Conservation (phyloP, 2,113 vertebrate species). For the Poecilia latipinna region DNA sequence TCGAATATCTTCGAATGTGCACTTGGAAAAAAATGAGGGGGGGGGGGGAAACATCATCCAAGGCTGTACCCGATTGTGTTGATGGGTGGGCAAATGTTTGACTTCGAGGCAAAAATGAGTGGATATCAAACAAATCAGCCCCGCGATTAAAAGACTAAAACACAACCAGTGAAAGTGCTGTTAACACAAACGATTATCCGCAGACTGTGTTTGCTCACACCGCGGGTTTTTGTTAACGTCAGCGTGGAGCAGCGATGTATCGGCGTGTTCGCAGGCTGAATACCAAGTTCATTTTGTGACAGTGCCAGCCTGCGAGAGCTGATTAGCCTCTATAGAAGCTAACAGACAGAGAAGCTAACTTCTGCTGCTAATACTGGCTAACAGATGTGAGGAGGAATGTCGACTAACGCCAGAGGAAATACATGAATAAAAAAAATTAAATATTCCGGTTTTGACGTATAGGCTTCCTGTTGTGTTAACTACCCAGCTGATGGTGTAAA, state of each 20-base stretch:
- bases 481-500: neutral
- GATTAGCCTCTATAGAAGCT: slow-evolving; percentile 50
- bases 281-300: slow-evolving; percentile 64
- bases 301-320: slow-evolving; percentile 48
- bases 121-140: neutral
- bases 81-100: neutral
- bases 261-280: slow-evolving; percentile 44
- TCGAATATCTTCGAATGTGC: neutral
- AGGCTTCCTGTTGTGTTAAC: slow-evolving; percentile 4
- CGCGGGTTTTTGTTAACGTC: slow-evolving; percentile 1
- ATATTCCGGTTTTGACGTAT: neutral
- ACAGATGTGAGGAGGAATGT: neutral
- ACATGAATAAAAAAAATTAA: neutral
- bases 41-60: neutral
- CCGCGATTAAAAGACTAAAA: neutral
- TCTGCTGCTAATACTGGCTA: slow-evolving; percentile 26
- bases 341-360: slow-evolving; percentile 48
- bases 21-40: neutral
- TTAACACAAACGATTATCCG: neutral
- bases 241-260: slow-evolving; percentile 17
- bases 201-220: neutral
- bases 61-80: neutral
- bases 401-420: neutral
- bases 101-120: no score
- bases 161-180: neutral